Evolutionary conservation across 64 coral and sea anemone genomes (phyloP).

Genomic region (Montipora cactus): DNA sequence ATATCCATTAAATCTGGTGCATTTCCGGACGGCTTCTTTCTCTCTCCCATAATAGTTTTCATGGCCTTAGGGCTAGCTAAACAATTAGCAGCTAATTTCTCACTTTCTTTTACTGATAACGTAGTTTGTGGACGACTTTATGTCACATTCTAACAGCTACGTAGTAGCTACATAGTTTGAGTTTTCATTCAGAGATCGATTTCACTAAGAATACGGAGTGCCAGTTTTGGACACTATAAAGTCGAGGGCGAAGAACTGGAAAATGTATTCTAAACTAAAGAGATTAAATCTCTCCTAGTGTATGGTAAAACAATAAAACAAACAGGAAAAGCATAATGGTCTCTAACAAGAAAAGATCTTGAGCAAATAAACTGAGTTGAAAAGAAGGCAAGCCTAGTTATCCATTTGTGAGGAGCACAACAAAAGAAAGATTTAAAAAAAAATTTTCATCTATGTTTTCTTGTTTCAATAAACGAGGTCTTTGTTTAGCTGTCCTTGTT

Average conservation of each 20-base stretch:
- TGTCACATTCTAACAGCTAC: neutral
- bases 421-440: neutral
- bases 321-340: constrained; percentile 2
- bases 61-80: neutral
- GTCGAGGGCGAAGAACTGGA: neutral
- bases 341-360: constrained; percentile 1
- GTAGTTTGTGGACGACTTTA: neutral
- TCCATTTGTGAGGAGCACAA: neutral
- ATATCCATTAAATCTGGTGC: neutral
- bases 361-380: constrained; percentile 12
- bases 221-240: neutral
- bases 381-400: neutral
- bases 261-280: constrained; percentile 26
- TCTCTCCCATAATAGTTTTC: neutral
- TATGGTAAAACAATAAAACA: constrained; percentile 11
- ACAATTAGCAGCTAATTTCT: neutral
- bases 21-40: constrained; percentile 10
- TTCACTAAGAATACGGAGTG: neutral
- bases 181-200: neutral
- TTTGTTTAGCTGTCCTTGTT: neutral
- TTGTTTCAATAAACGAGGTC: neutral
- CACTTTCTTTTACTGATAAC: neutral
- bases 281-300: constrained; percentile 28
- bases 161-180: neutral
- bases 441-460: no score